phyloP scores from a whole-genome alignment of 2,797 vertebrate genomes.

The Uromys caudimaculatus region DNA sequence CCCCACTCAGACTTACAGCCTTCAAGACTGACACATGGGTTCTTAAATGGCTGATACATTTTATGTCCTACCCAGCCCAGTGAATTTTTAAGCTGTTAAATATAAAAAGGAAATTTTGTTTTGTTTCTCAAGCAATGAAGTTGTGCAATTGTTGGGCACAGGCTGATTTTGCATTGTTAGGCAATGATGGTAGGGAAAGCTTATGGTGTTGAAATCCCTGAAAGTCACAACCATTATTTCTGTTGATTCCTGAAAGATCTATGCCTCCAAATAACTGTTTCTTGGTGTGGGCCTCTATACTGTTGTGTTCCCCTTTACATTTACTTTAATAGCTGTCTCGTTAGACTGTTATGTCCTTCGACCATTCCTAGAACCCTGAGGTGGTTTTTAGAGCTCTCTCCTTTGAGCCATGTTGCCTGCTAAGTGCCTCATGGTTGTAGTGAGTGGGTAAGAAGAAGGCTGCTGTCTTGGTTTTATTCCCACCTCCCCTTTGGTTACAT shows the following conservation, averaged over 20 bases:
- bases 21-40: conserved; percentile 8
- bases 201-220: conserved; percentile 47
- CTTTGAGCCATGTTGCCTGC: not conserved
- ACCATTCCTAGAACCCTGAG: not conserved
- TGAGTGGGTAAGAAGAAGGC: not conserved
- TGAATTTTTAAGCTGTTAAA: conserved; percentile 66
- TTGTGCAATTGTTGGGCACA: conserved; percentile 76
- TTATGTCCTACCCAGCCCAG: conserved; percentile 47
- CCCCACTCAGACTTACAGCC: not conserved
- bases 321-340: not conserved
- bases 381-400: conserved; percentile 20
- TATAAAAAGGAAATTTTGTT: conserved; percentile 62
- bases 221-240: conserved; percentile 42
- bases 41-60: conserved; percentile 52
- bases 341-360: not conserved
- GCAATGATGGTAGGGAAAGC: conserved; percentile 71
- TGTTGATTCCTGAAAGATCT: conserved; percentile 54
- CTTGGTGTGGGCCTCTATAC: not conserved
- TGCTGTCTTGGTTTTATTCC: conserved; percentile 12
- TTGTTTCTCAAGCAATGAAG: conserved; percentile 63
- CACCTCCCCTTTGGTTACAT: conserved; percentile 20
- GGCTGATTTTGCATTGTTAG: conserved; percentile 74
- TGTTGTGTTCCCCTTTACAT: conserved; percentile 37
- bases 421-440: not conserved
- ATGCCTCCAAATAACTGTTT: conserved; percentile 14